These are phyloP conservation scores for Plebejus melissa DNA, from an alignment of 2,888 invertebrate species.

Conservation along the genomic window DNA sequence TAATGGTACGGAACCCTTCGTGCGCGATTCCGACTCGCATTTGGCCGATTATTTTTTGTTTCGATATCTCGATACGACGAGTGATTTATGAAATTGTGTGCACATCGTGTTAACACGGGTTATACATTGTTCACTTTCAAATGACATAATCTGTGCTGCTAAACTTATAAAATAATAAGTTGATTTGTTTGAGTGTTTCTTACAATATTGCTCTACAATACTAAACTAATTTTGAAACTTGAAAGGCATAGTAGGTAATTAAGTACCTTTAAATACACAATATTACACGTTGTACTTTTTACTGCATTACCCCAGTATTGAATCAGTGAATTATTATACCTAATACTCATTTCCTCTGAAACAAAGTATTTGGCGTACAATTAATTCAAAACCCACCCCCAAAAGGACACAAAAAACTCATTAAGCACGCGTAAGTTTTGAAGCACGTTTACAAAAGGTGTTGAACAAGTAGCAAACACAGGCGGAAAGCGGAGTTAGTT, in stretches of 20 bases:
- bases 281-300: too few species aligned
- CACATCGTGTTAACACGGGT: not conserved
- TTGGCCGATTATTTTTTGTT: slow-evolving; percentile 14
- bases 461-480: slow-evolving; percentile 35
- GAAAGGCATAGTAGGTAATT: too few species aligned
- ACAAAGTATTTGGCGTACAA: not conserved
- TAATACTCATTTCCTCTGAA: not conserved
- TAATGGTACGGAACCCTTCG: too few species aligned
- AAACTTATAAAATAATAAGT: too few species aligned
- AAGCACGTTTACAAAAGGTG: slow-evolving; percentile 35
- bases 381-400: not conserved
- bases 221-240: too few species aligned
- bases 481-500: slow-evolving; percentile 40
- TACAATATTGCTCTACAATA: not conserved
- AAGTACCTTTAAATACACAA: too few species aligned
- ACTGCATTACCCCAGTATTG: not conserved
- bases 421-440: slow-evolving; percentile 29
- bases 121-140: not conserved
- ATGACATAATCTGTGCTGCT: not conserved
- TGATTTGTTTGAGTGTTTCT: not conserved
- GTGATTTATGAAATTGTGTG: slow-evolving; percentile 8
- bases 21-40: too few species aligned
- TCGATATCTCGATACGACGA: not conserved
- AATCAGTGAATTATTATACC: not conserved
- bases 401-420: slow-evolving; percentile 13